Evolutionary conservation across 2,888 invertebrate genomes (phyloP), one percentile per base, ranked within the genome.

Genomic region (Rhyacophila evoluta): DNA sequence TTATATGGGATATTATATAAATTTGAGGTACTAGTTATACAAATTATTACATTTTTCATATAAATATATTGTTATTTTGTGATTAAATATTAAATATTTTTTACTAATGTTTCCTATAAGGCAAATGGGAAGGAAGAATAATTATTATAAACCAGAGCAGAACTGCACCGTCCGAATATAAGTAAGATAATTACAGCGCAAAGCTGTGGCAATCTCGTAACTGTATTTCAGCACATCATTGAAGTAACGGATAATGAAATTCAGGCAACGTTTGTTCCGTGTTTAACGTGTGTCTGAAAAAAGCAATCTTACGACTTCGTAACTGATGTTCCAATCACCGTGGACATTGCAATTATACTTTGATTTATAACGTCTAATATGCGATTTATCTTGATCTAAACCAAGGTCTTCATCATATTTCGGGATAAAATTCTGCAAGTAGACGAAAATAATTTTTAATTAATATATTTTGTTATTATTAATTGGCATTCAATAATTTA

Each of bases 101-200:
- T 27, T 75, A 36, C 4, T 67, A 75, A 36, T 70, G 37, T 71
- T 75, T 78, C 74, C 41, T 75, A 72, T 79, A 79, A 79, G 78
- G 78, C 78, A 79, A 75, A 79, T 4, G 75, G 78, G 78, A 78
- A 78, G 78, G 78, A 75, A 75, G 75, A 71, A 67, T 67, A 25
- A 4, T 55, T 19, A 25, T 19, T 8, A 19, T 55, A 55, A 5
- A 19, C 6, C 25, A 55, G 19, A 55, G 55, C 6, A 2, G 19
- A 55, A 55, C 19, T 55, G 39, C 39, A 6, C 39, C 39, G 6
- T 12, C 15, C 3, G 12, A 1, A 15, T 12, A 15, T 15, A 12
- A 12, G 39, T 39, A n/a, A 39, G 39, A 38, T 6, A n/a, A n/a
- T n/a, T n/a, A n/a, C n/a, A n/a, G n/a, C n/a, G n/a, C n/a, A n/a